These are phyloP conservation scores for Platycheirus rosarum DNA, from an alignment of 2,888 invertebrate genomes.

Conservation along the genomic window DNA sequence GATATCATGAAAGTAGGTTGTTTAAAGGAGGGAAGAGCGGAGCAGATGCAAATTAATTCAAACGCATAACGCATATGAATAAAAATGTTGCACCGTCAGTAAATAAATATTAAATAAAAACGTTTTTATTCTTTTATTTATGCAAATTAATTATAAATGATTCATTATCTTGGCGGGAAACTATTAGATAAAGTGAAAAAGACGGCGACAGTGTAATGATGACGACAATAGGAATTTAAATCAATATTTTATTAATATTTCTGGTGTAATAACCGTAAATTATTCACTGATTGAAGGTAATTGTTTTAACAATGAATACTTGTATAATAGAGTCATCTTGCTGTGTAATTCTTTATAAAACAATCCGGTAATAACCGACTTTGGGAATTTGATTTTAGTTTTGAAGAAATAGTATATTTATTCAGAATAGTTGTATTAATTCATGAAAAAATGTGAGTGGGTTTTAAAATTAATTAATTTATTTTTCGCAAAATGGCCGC, in stretches of 20 bases:
- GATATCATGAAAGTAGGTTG: no score
- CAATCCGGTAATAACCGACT: background rate
- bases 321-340: background rate
- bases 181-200: slow-evolving; percentile 33
- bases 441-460: no score
- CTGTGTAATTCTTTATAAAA: background rate
- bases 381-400: no score
- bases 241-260: slow-evolving; percentile 31
- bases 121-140: slow-evolving; percentile 19
- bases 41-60: slow-evolving; percentile 59
- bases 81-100: slow-evolving; percentile 22
- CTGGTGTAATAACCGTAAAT: slow-evolving; percentile 23
- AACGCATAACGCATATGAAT: slow-evolving; percentile 46
- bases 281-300: slow-evolving; percentile 18
- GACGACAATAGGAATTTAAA: background rate
- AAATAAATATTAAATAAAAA: slow-evolving; percentile 2
- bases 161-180: slow-evolving; percentile 23
- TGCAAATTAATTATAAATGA: slow-evolving; percentile 30
- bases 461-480: no score
- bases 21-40: no score
- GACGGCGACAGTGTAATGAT: slow-evolving; percentile 32
- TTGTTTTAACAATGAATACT: background rate
- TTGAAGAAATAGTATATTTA: no score
- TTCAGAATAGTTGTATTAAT: no score
- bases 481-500: no score